These are phyloP conservation scores for Poicephalus meyeri DNA, from an alignment of 2,113 vertebrate species.

Conservation along the genomic window DNA sequence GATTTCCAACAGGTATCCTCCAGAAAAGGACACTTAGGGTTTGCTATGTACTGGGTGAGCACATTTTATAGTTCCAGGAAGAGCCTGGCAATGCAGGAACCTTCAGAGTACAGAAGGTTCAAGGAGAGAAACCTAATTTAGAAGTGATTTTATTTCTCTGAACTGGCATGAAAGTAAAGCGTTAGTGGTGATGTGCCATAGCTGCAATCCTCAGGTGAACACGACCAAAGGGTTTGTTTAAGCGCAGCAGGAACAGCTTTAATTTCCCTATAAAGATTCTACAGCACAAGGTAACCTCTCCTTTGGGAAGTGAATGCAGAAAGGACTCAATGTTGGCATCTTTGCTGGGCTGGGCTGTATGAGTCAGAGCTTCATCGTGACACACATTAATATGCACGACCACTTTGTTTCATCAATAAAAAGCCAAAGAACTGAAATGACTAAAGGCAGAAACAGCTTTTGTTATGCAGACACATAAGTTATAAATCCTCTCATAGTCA, in stretches of 20 bases:
- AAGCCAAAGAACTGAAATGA: not conserved
- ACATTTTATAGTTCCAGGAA: not conserved
- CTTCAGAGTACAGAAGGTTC: not conserved
- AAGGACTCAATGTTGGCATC: slow-evolving; percentile 23
- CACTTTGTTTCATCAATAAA: slow-evolving; percentile 30
- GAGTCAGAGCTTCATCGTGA: not conserved
- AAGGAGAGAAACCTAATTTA: not conserved
- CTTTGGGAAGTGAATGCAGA: not conserved
- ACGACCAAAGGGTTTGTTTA: not conserved
- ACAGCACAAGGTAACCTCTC: slow-evolving; percentile 1
- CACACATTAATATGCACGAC: slow-evolving; percentile 4
- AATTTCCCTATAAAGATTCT: slow-evolving; percentile 55
- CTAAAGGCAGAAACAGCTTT: slow-evolving; percentile 37
- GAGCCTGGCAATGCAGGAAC: not conserved
- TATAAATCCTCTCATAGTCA: not conserved
- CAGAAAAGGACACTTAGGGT: not conserved
- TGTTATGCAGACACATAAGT: not conserved
- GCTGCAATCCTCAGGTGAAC: slow-evolving; percentile 43
- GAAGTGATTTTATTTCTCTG: slow-evolving; percentile 8
- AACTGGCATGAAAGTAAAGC: not conserved
- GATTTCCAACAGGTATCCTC: not conserved
- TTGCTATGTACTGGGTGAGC: not conserved
- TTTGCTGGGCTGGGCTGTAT: not conserved
- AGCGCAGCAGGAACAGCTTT: not conserved
- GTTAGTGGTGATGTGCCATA: not conserved